A percentile compares a stretch with the other conserved stretches of the same genome.
Conservation (phyloP, 2,797 vertebrate genomes). For the Urocyon cinereoargenteus region DNA sequence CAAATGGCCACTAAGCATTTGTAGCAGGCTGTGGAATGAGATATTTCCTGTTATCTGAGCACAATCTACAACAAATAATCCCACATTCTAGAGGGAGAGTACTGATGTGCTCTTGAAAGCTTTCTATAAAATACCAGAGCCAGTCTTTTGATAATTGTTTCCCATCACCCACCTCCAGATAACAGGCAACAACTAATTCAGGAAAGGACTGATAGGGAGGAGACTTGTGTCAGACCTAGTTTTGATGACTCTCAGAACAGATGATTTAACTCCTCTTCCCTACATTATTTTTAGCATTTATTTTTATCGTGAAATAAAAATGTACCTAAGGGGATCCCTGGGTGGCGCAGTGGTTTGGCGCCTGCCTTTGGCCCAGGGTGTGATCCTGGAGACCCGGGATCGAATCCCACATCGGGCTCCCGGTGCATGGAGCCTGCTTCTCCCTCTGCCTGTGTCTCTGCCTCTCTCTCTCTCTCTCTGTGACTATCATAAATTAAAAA, state of each 20-base stretch:
- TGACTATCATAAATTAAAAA: too few relatives aligned
- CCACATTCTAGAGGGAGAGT: neutral
- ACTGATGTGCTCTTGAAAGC: neutral
- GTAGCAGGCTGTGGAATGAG: neutral
- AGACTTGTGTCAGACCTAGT: neutral
- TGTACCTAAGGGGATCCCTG: too few relatives aligned
- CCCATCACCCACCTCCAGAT: neutral
- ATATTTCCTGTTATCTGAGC: neutral
- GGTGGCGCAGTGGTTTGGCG: too few relatives aligned
- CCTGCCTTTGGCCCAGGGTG: too few relatives aligned
- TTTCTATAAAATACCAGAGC: neutral
- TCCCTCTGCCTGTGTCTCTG: too few relatives aligned
- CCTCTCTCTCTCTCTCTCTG: too few relatives aligned
- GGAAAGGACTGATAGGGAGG: neutral
- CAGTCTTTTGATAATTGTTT: neutral
- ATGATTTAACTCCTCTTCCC: neutral
- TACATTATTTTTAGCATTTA: neutral
- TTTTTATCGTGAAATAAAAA: neutral
- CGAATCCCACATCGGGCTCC: too few relatives aligned
- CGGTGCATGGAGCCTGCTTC: too few relatives aligned
- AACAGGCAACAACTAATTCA: neutral
- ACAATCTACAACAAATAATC: neutral
- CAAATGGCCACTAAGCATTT: neutral
- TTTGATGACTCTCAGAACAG: neutral
- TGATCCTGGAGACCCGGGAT: too few relatives aligned